Percentiles rank a stretch among this genome's conserved stretches.
phyloP scores from a whole-genome alignment of 2,113 vertebrate genomes.

The Cryptomyrus ogoouensis region DNA sequence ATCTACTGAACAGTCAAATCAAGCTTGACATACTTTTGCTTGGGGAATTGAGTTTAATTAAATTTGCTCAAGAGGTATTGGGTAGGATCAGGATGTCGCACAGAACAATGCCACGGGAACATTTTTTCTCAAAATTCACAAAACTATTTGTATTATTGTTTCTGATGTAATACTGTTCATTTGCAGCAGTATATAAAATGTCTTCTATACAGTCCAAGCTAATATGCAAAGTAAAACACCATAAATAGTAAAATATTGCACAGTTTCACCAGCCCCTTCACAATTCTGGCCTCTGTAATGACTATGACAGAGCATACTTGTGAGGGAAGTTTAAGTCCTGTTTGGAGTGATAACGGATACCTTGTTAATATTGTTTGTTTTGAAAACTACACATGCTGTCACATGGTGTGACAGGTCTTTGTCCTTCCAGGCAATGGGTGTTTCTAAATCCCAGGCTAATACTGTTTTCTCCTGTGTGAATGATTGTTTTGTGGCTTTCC shows the following conservation, averaged over 20 bases:
- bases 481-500: not conserved
- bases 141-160: not conserved
- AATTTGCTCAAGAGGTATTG: not conserved
- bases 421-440: not conserved
- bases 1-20: not conserved
- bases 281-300: not conserved
- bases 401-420: not conserved
- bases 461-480: not conserved
- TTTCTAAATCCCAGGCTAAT: not conserved
- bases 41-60: not conserved
- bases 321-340: not conserved
- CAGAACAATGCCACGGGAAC: not conserved
- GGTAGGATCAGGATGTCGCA: not conserved
- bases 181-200: not conserved
- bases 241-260: not conserved
- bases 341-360: not conserved
- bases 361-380: not conserved
- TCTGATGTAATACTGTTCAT: not conserved
- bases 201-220: not conserved
- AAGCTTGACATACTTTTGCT: not conserved
- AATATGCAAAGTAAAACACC: not conserved
- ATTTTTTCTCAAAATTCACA: not conserved
- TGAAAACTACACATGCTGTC: not conserved
- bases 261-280: not conserved
- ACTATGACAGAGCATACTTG: not conserved